These are phyloP conservation scores for Zaprionus ornatus DNA, from an alignment of 1,140 invertebrate species.

Conservation along the genomic window DNA sequence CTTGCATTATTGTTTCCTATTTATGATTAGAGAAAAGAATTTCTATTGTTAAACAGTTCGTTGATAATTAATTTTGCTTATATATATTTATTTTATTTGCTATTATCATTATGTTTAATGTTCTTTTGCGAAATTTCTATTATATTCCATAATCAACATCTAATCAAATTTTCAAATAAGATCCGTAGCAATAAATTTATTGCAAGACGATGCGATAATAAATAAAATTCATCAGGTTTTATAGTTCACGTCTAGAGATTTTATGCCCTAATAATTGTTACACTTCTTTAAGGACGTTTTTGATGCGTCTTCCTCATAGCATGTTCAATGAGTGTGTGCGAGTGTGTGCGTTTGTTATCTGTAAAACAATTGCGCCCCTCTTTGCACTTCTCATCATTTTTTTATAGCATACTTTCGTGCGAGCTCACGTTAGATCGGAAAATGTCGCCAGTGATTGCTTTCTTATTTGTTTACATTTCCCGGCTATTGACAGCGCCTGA, in stretches of 20 bases:
- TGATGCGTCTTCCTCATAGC: conserved; percentile 32
- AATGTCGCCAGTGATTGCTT: conserved; percentile 76
- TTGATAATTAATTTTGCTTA: no score
- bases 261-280: conserved; percentile 23
- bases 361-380: conserved; percentile 33
- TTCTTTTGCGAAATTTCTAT: not conserved
- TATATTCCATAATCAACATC: not conserved
- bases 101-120: not conserved
- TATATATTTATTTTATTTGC: not conserved
- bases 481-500: conserved; percentile 64
- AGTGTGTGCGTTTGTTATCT: conserved; percentile 1
- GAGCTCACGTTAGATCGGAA: conserved; percentile 65
- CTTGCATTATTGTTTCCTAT: no score
- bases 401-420: conserved; percentile 75
- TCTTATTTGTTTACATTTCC: conserved; percentile 79
- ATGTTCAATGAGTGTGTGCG: not conserved
- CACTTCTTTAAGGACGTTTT: conserved; percentile 54
- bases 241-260: conserved; percentile 20
- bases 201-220: not conserved
- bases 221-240: conserved; percentile 13
- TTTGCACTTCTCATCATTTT: conserved; percentile 65
- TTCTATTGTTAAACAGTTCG: no score
- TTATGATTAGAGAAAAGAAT: no score
- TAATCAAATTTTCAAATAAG: not conserved
- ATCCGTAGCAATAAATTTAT: conserved; percentile 6